A percentile compares a stretch with the other conserved stretches of the same genome.
These are phyloP conservation scores for Lophotriccus pileatus DNA, from an alignment of 2,797 vertebrate genomes.

Conservation along the genomic window DNA sequence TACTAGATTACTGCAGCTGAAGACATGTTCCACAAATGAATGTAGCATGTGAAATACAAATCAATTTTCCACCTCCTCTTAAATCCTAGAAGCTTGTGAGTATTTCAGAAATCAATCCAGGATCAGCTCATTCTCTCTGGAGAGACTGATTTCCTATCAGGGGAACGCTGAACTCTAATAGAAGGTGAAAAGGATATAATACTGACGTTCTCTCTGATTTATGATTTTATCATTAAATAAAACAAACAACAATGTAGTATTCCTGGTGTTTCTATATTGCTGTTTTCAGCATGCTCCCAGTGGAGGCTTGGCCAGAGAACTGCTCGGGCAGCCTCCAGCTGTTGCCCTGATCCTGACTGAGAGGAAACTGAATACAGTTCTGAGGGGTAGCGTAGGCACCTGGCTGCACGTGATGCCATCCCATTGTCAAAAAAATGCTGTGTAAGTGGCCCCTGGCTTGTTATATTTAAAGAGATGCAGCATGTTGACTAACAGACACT, in stretches of 20 bases:
- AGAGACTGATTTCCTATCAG: not conserved
- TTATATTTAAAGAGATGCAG: not conserved
- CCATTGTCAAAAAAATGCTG: not conserved
- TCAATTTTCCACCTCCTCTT: conserved; percentile 15
- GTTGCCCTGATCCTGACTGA: not conserved
- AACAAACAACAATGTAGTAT: not conserved
- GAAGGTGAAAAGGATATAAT: conserved; percentile 7
- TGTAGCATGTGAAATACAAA: not conserved
- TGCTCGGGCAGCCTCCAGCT: not conserved
- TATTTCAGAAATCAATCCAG: conserved; percentile 26
- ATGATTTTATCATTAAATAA: not conserved
- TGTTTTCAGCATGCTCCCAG: not conserved
- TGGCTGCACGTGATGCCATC: not conserved
- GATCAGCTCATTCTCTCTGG: not conserved
- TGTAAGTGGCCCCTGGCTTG: not conserved
- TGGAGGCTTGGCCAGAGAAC: not conserved
- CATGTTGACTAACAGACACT: not conserved
- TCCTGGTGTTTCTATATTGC: not conserved
- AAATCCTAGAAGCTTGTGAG: conserved; percentile 3
- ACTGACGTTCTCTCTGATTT: not conserved
- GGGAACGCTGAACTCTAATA: not conserved
- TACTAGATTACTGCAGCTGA: not conserved
- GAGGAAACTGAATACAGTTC: not conserved
- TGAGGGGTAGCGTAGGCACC: not conserved
- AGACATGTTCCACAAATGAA: not conserved